Evolutionary conservation across 2,113 vertebrate species (phyloP), one percentile per base, ranked within the genome.

Genomic region (Trochalopteron elliotii): DNA sequence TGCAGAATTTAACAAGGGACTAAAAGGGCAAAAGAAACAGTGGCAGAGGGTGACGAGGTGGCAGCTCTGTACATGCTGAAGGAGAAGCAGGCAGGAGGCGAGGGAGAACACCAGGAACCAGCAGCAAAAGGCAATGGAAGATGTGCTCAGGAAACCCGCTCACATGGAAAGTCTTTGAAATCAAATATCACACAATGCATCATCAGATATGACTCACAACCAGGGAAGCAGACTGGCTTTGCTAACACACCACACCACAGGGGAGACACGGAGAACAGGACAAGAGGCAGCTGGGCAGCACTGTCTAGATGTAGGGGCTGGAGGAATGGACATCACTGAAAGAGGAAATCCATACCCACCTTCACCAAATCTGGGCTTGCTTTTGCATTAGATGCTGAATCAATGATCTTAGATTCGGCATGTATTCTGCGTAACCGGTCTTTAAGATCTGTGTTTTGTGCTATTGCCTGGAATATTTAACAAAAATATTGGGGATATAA

Each of bases 381-480:
- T 97, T 98, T 98, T 98, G 98, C 97, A 97, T 98, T 97, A 97
- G 97, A 95, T 89, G 98, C 98, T 98, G 98, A 97, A 94, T 99
- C 99, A 98, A 98, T 96, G 97, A 99, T 97, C 98, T 98, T 98
- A 96, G 99, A 99, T 96, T 99, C 99, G 45, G 98, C 98, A 96
- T 99, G 99, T 98, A 99, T 99, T 99, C 99, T 99, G 98, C 98
- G 97, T 98, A 99, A 99, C 82, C 99, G 99, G 96, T 99, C 99
- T 98, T 98, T 99, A 98, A 99, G 98, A 91, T 99, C 99, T 98
- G 98, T 98, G 97, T 99, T 99, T 98, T 99, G 99, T 96, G 99
- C 98, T 99, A 99, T 98, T 97, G 99, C 99, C 99, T 99, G 98
- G 95, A 98, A 98, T 85, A 97, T 86, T 98, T 98, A 95, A 98